phyloP scores from a whole-genome alignment of 2,797 vertebrate genomes.

The Sciaenops ocellatus region DNA sequence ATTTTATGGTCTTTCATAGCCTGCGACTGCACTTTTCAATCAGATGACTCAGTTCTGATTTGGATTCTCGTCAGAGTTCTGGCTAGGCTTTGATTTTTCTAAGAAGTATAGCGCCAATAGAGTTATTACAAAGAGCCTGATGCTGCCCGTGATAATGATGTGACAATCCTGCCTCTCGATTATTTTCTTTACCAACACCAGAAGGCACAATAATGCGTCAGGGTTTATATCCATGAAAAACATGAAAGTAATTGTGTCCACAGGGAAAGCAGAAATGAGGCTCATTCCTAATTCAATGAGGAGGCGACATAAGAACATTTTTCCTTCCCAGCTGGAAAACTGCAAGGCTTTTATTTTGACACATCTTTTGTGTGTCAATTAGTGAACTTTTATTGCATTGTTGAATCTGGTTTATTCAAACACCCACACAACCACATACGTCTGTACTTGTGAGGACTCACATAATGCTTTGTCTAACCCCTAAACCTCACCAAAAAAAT shows the following conservation, averaged over 20 bases:
- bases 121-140: constrained; percentile 54
- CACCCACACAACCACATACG: neutral
- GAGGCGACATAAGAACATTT: constrained; percentile 11
- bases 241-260: constrained; percentile 68
- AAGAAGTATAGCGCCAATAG: constrained; percentile 33
- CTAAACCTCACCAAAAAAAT: too few relatives aligned
- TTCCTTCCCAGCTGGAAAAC: constrained; percentile 24
- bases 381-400: neutral
- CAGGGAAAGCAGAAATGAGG: constrained; percentile 59
- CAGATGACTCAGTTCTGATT: constrained; percentile 39
- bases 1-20: constrained; percentile 21
- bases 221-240: constrained; percentile 64
- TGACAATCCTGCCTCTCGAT: constrained; percentile 60
- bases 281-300: constrained; percentile 61
- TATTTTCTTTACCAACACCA: constrained; percentile 63
- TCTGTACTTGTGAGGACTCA: constrained; percentile 1
- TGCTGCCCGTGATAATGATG: constrained; percentile 63
- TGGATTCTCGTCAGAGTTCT: constrained; percentile 32
- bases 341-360: constrained; percentile 38
- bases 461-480: neutral
- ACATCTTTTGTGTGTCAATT: constrained; percentile 18
- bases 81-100: constrained; percentile 13
- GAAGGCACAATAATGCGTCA: constrained; percentile 68
- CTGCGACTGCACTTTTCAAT: constrained; percentile 18
- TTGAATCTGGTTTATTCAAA: constrained; percentile 21